Base-by-base conservation (phyloP, 2,113 vertebrate genomes). In the Ciconia stormi region DNA sequence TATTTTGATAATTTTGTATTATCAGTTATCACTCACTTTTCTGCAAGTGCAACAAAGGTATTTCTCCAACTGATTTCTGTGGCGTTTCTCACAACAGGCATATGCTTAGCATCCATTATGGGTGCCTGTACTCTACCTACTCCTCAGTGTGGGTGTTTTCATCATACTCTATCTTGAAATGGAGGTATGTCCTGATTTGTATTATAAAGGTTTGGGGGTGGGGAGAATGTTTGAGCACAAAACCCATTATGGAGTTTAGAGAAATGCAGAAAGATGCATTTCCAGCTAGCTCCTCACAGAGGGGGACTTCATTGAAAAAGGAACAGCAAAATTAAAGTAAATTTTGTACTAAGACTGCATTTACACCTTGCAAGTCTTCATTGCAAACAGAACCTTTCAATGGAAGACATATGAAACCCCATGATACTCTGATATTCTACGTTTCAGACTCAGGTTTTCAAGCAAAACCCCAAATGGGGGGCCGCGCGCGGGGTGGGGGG, bases 121-220 rank as follows among this genome's bases (percentile, higher is more conserved):
- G 5, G 9, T 56, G 25, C 25, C 63, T 0, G 0, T 18, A 21
- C 23, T 47, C 77, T 52, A 67, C 52, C 36, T 63, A 4, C 36
- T 59, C 29, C 61, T 91, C 8, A 17, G 7, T 3, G 7, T 26
- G 17, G 16, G 8, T 10, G 22, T 17, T 61, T 59, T 61, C 25
- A 47, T 34, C 46, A 49, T 8, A 40, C 5, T 62, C 14, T 53
- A 17, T 32, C 50, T 63, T 52, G n/a, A 46, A 84, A 85, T 4
- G 7, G 23, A 34, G 13, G 10, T 30, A 46, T 11, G 11, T 78
- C 50, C 61, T 42, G 7, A 69, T 83, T 80, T 56, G 16, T 22
- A 63, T 22, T 27, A 32, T 6, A 58, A 22, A n/a, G 6, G 6
- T 65, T 77, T 65, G 17, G 7, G 26, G 21, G 7, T 10, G 8